Conservation (phyloP, 2,888 invertebrate genomes). For the Leptarthrus brevirostris region DNA sequence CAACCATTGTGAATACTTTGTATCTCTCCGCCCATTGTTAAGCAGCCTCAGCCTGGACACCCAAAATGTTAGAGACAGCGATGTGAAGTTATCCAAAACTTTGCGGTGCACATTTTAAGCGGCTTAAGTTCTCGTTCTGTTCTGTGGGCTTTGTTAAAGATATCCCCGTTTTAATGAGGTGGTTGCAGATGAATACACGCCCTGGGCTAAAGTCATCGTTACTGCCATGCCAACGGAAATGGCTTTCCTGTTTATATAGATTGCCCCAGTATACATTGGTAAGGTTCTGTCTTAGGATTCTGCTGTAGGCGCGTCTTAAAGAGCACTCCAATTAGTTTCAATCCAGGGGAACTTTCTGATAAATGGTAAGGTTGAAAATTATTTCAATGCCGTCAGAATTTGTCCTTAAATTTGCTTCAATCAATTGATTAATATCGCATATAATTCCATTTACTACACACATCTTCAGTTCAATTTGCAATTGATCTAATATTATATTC, state of each 20-base stretch:
- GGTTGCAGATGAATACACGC: constrained; percentile 45
- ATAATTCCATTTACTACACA: no score
- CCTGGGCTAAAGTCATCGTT: constrained; percentile 27
- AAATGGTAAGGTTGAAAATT: no score
- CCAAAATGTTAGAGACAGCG: not conserved
- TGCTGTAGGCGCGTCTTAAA: no score
- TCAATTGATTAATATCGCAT: no score
- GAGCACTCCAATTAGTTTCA: no score
- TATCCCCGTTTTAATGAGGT: constrained; percentile 44
- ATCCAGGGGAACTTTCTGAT: no score
- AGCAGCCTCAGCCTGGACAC: constrained; percentile 3
- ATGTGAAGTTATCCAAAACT: constrained; percentile 37
- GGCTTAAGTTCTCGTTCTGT: constrained; percentile 33
- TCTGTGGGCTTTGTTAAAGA: constrained; percentile 32
- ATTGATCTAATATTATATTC: no score
- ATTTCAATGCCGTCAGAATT: no score
- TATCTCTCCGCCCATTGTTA: constrained; percentile 33
- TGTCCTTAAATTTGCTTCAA: no score
- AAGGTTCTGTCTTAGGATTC: not conserved
- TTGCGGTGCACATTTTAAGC: constrained; percentile 45
- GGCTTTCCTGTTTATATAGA: not conserved
- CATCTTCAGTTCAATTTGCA: no score
- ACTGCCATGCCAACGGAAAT: constrained; percentile 11
- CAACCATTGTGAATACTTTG: constrained; percentile 20
- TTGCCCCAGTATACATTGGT: not conserved